These are phyloP conservation scores for Apus apus DNA, from an alignment of 2,113 vertebrate genomes.

Conservation along the genomic window DNA sequence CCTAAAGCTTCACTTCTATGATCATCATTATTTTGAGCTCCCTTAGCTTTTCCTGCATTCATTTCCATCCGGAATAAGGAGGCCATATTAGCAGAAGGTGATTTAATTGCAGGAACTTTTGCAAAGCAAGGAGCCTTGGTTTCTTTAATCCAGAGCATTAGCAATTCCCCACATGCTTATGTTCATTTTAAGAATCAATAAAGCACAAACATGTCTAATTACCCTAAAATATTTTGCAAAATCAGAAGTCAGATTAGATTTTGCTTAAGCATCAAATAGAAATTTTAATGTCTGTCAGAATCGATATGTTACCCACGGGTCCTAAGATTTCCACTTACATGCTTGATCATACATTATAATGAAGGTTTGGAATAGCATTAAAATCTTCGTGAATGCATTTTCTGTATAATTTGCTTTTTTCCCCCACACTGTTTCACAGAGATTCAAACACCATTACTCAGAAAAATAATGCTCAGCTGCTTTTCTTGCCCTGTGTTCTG, in stretches of 20 bases:
- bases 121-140: neutral
- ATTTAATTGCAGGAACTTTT: slow-evolving; percentile 31
- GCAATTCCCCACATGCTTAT: slow-evolving; percentile 49
- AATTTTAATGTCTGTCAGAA: slow-evolving; percentile 43
- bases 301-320: neutral
- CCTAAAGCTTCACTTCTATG: neutral
- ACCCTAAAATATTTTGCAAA: slow-evolving; percentile 59
- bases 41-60: neutral
- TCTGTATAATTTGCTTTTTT: slow-evolving; percentile 10
- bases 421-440: neutral
- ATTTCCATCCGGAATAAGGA: slow-evolving; percentile 1
- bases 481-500: slow-evolving; percentile 4
- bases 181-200: slow-evolving; percentile 63
- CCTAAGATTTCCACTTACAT: slow-evolving; percentile 45
- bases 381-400: slow-evolving; percentile 39
- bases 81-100: neutral
- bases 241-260: slow-evolving; percentile 64
- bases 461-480: slow-evolving; percentile 41
- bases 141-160: neutral
- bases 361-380: slow-evolving; percentile 39
- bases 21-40: slow-evolving; percentile 5
- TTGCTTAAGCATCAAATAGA: slow-evolving; percentile 60
- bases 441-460: slow-evolving; percentile 35
- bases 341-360: slow-evolving; percentile 53
- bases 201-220: slow-evolving; percentile 62